phyloP scores from a whole-genome alignment of 2,888 invertebrate genomes.

The Cerastoderma edule region DNA sequence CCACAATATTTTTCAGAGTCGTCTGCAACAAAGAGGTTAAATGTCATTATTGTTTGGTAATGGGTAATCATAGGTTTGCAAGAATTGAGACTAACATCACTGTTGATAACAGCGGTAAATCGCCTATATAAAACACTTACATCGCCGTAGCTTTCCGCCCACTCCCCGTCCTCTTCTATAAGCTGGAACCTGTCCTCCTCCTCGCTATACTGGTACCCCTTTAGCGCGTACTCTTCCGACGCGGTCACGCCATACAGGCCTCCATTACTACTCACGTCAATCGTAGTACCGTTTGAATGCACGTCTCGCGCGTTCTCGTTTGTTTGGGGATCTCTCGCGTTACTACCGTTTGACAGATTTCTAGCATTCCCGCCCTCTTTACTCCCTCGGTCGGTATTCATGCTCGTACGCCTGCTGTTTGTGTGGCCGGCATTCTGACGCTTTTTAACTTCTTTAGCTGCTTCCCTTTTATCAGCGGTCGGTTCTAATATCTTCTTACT shows the following conservation, averaged over 20 bases:
- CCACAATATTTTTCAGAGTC: too few relatives aligned
- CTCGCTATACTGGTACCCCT: slow-evolving; percentile 37
- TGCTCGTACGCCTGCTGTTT: not conserved
- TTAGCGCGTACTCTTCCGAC: not conserved
- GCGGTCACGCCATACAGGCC: slow-evolving; percentile 12
- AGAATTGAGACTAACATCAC: too few relatives aligned
- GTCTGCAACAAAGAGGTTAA: too few relatives aligned
- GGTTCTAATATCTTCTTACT: not conserved
- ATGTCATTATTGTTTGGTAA: too few relatives aligned
- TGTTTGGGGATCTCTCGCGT: too few relatives aligned
- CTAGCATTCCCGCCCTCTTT: not conserved
- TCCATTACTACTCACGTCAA: not conserved
- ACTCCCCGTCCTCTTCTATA: slow-evolving; percentile 33
- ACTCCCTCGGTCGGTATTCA: not conserved
- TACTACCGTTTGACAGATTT: too few relatives aligned
- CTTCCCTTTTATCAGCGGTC: slow-evolving; percentile 1
- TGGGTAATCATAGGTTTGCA: too few relatives aligned
- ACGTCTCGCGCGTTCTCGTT: too few relatives aligned
- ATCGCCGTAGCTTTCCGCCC: slow-evolving; percentile 38
- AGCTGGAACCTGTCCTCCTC: slow-evolving; percentile 32
- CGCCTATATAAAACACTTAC: slow-evolving; percentile 38
- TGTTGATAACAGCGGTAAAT: too few relatives aligned
- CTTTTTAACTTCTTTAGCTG: slow-evolving; percentile 13
- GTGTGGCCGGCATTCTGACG: slow-evolving; percentile 16
- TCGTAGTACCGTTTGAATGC: too few relatives aligned